Evolutionary conservation across 2,797 vertebrate genomes (phyloP).

Genomic region (Epinephelus coioides): DNA sequence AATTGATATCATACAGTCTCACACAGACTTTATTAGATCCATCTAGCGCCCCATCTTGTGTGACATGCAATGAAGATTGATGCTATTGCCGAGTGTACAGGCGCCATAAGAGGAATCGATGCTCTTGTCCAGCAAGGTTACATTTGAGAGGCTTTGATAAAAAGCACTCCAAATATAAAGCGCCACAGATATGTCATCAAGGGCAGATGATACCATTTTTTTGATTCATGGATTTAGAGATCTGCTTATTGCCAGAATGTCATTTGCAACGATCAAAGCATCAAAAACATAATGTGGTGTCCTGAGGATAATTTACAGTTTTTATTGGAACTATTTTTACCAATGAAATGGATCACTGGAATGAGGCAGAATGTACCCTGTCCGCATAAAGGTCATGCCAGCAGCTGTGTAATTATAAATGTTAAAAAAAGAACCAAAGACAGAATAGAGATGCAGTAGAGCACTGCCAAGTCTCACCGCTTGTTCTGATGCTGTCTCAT

Average conservation of each 20-base stretch:
- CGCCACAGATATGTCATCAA: not conserved
- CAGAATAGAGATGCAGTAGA: slow-evolving; percentile 11
- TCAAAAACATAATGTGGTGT: not conserved
- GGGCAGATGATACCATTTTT: not conserved
- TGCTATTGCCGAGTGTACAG: not conserved
- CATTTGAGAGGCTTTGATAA: not conserved
- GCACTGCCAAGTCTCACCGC: not conserved
- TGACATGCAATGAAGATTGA: not conserved
- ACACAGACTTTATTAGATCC: slow-evolving; percentile 4
- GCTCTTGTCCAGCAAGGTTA: not conserved
- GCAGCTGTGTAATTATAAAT: slow-evolving; percentile 16
- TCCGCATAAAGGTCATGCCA: slow-evolving; percentile 18
- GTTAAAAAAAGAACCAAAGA: slow-evolving; percentile 1
- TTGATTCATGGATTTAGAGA: not conserved
- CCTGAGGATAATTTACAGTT: not conserved
- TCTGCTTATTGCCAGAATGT: not conserved
- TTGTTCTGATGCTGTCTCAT: not conserved
- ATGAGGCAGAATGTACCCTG: slow-evolving; percentile 10
- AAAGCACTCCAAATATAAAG: not conserved
- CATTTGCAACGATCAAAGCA: not conserved
- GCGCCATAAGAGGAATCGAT: not conserved
- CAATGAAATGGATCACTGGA: not conserved
- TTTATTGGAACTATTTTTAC: not conserved
- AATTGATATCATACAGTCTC: not conserved
- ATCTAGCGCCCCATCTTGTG: not conserved